Evolutionary conservation across 2,888 invertebrate species (phyloP), one percentile per base, ranked within the genome.

Genomic region (Lepetodrilus schrolli): DNA sequence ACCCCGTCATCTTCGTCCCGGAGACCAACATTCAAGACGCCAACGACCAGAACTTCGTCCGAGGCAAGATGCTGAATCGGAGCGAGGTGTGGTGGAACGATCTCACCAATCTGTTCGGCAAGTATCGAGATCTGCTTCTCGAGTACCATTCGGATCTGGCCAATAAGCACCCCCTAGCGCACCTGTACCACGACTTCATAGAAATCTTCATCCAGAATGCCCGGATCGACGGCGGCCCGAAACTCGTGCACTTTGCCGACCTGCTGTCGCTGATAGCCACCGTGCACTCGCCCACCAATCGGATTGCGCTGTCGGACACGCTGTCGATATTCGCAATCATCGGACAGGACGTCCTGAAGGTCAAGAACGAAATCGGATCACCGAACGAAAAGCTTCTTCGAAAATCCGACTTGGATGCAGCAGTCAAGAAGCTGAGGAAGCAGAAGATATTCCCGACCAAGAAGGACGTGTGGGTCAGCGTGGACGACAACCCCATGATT

Each of bases 31-130:
- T 36, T 7, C 20, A 26, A 2, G 71, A 72, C 20, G 58, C 21
- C 21, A 71, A 70, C 26, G 21, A 36, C 4, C 65, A 75, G 26
- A 49, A 23, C 38, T 70, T 79, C 13, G 71, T 82, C 1, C 69
- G 77, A 34, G 86, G 87, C 4, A 72, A 73, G 68, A 85, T 87
- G 85, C 58, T 86, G 51, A 78, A 66, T 3, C 51, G 83, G 30
- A 71, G 80, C 13, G 88, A 90, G 75, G 82, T 89, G 5, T 87
- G 89, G 83, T 84, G 89, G 85, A 58, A 76, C 1, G 90, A 90
- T 66, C 82, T 75, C 3, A 86, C 87, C 0, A 82, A 83, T n/a
- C 78, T 90, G 36, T 87, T 89, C 73, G 51, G 70, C 34, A 86
- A 86, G 70, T 80, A 86, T 70, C 70, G 75, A 23, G 20, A 70